Evolutionary conservation across 2,113 vertebrate genomes (phyloP).

Genomic region (Podocnemis expansa): DNA sequence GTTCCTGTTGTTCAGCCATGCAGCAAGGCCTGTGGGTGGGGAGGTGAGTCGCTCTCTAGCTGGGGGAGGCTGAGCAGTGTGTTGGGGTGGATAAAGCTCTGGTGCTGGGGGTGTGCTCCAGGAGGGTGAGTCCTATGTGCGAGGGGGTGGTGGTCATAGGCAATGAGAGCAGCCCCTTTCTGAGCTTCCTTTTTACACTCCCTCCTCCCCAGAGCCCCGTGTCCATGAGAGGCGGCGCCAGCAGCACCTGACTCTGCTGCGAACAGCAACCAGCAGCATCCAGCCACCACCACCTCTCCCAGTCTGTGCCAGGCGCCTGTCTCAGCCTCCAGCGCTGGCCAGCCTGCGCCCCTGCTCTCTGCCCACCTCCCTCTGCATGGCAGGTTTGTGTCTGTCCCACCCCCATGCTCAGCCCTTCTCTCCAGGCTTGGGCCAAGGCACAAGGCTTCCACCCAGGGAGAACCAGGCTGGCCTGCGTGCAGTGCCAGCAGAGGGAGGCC

Average conservation of each 20-base stretch:
- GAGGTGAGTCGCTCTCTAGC: background rate
- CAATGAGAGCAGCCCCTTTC: background rate
- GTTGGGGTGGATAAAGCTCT: background rate
- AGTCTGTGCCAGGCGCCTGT: conserved; percentile 63
- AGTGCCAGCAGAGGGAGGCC: background rate
- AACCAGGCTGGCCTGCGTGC: background rate
- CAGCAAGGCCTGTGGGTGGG: background rate
- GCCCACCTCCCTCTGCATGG: conserved; percentile 79
- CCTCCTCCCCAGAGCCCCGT: conserved; percentile 80
- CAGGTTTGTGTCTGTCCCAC: conserved; percentile 87
- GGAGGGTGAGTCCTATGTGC: too few species aligned
- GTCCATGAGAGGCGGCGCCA: conserved; percentile 86
- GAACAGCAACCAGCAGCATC: conserved; percentile 77
- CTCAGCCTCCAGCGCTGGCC: conserved; percentile 59
- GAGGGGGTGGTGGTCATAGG: too few species aligned
- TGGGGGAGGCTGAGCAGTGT: background rate
- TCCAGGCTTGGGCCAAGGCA: conserved; percentile 70
- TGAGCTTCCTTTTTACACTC: background rate
- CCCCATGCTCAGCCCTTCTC: conserved; percentile 76
- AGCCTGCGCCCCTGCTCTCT: conserved; percentile 76
- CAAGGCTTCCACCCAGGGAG: conserved; percentile 52
- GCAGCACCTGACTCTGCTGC: conserved; percentile 81
- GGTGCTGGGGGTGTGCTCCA: too few species aligned
- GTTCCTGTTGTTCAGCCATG: too few species aligned
- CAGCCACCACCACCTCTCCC: conserved; percentile 71